Conservation (phyloP, 2,888 invertebrate genomes). For the Orthosia gracilis region DNA sequence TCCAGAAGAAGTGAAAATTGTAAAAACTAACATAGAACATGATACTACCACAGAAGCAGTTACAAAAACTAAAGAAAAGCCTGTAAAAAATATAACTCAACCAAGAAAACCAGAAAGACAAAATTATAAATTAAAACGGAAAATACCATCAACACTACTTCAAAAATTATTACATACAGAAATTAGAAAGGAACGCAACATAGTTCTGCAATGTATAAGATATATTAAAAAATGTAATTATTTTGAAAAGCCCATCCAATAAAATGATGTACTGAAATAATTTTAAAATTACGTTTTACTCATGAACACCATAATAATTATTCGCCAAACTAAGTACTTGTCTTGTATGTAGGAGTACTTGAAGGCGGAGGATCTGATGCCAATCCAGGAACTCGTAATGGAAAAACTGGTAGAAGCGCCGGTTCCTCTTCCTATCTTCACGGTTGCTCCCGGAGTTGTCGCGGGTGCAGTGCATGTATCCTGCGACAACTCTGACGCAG, state of each 20-base stretch:
- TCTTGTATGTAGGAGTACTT: too few species aligned
- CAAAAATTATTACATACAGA: slow-evolving; percentile 94
- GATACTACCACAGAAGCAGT: slow-evolving; percentile 50
- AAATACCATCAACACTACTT: slow-evolving; percentile 91
- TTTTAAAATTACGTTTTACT: neutral
- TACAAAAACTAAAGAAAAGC: slow-evolving; percentile 29
- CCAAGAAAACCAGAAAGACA: slow-evolving; percentile 51
- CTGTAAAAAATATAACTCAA: slow-evolving; percentile 17
- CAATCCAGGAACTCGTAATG: too few species aligned
- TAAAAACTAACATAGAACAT: slow-evolving; percentile 58
- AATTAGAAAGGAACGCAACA: slow-evolving; percentile 96
- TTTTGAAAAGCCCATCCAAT: slow-evolving; percentile 87
- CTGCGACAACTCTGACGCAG: too few species aligned
- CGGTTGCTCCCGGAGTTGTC: too few species aligned
- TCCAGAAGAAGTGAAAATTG: slow-evolving; percentile 60
- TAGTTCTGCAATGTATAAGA: slow-evolving; percentile 96
- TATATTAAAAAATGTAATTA: slow-evolving; percentile 95
- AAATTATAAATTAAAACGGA: slow-evolving; percentile 68
- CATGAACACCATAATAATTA: too few species aligned
- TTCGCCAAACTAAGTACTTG: too few species aligned
- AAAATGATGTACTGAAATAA: slow-evolving; percentile 13
- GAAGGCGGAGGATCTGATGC: too few species aligned
- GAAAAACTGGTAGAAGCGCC: too few species aligned
- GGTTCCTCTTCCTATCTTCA: too few species aligned
- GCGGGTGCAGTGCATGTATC: too few species aligned